Conservation (phyloP, 30 jellyfish, hydroid and myxozoan genomes). For the Aurelia sp. region DNA sequence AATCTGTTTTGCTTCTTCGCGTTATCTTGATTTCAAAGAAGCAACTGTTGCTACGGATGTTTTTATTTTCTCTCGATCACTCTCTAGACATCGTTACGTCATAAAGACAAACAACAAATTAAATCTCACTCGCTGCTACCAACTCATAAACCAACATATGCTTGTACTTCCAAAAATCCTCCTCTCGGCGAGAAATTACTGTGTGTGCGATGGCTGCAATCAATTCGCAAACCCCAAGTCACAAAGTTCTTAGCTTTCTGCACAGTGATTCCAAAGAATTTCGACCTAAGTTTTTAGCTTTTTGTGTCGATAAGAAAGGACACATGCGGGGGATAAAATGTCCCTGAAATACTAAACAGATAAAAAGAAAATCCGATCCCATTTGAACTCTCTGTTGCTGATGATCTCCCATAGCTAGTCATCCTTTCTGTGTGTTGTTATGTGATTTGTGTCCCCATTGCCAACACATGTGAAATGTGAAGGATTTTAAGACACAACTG, state of each 20-base stretch:
- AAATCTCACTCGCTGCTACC: neutral
- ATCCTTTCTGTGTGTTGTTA: too few relatives aligned
- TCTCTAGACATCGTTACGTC: neutral
- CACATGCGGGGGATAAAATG: neutral
- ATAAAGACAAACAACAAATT: neutral
- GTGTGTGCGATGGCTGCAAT: neutral
- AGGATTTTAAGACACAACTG: constrained; percentile 41
- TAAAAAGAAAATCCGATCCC: constrained; percentile 27
- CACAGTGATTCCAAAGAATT: neutral
- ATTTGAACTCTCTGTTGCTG: constrained; percentile 1
- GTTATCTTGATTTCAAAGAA: constrained; percentile 6
- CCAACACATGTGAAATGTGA: neutral
- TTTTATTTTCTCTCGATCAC: neutral
- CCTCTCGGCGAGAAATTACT: too few relatives aligned
- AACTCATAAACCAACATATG: too few relatives aligned
- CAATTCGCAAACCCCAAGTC: neutral
- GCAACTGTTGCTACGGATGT: constrained; percentile 57
- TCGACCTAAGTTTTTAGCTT: neutral
- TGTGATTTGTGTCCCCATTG: too few relatives aligned
- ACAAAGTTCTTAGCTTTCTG: neutral
- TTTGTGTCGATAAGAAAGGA: neutral
- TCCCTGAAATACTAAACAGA: constrained; percentile 16
- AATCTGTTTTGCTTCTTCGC: neutral
- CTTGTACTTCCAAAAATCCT: too few relatives aligned
- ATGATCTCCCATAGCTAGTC: constrained; percentile 20